Conservation (phyloP, 1,140 invertebrate species). For the Solenopsis fugax region DNA sequence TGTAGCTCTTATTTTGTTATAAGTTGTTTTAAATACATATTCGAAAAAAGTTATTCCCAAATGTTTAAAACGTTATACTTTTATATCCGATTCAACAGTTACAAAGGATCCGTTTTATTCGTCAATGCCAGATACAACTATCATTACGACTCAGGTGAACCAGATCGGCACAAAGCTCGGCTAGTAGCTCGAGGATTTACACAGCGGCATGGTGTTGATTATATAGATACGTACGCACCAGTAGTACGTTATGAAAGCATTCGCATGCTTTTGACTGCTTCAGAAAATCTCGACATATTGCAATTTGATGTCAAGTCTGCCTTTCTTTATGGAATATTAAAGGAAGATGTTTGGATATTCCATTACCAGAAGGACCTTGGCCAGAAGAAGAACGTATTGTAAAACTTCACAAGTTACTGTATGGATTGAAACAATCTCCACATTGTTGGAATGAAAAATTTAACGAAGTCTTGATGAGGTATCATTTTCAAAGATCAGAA, state of each 20-base stretch:
- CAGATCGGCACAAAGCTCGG: not conserved
- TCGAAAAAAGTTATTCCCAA: no score
- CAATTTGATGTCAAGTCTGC: slow-evolving; percentile 65
- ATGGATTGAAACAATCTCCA: not conserved
- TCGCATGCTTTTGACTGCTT: slow-evolving; percentile 25
- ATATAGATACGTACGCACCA: slow-evolving; percentile 37
- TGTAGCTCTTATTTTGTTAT: no score
- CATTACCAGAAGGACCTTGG: not conserved
- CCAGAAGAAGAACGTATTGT: not conserved
- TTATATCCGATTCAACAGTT: no score
- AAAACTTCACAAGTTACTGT: not conserved
- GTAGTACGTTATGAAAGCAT: slow-evolving; percentile 59
- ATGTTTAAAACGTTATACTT: no score
- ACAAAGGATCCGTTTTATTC: no score
- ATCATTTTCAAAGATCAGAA: not conserved
- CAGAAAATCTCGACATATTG: slow-evolving; percentile 24
- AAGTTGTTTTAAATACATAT: no score
- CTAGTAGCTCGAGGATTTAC: slow-evolving; percentile 38
- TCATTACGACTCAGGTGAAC: no score
- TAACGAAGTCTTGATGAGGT: not conserved
- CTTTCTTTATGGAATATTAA: slow-evolving; percentile 23
- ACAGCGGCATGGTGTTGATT: slow-evolving; percentile 47
- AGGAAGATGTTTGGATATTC: slow-evolving; percentile 2
- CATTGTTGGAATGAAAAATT: not conserved
- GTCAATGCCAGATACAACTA: no score